phyloP scores from a whole-genome alignment of 2,113 vertebrate genomes.

The Nerophis ophidion region DNA sequence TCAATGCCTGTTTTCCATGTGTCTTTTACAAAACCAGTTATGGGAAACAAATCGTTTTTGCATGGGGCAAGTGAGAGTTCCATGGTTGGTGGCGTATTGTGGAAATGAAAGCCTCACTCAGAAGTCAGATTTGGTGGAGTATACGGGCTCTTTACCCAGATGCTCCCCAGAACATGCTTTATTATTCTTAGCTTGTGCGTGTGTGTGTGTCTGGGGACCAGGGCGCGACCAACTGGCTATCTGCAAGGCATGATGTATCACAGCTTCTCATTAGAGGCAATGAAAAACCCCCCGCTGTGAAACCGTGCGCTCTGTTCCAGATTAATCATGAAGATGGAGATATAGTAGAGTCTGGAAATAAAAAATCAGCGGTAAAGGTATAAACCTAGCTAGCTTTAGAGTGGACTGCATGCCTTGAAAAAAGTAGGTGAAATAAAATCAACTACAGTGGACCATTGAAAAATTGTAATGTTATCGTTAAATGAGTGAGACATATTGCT shows the following conservation, averaged over 20 bases:
- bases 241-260: conserved; percentile 52
- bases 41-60: not conserved
- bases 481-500: conserved; percentile 1
- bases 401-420: conserved; percentile 10
- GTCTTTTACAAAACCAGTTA: too few species aligned
- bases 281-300: conserved; percentile 57
- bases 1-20: too few species aligned
- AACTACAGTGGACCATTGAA: conserved; percentile 4
- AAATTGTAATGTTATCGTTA: conserved; percentile 3
- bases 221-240: conserved; percentile 36
- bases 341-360: conserved; percentile 50
- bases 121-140: conserved; percentile 44
- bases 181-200: conserved; percentile 34
- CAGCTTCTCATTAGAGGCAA: conserved; percentile 63
- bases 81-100: conserved; percentile 12
- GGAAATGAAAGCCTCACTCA: conserved; percentile 43
- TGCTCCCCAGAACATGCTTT: conserved; percentile 26
- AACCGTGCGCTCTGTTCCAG: conserved; percentile 38
- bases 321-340: conserved; percentile 59
- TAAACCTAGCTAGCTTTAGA: conserved; percentile 30
- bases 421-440: conserved; percentile 18
- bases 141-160: conserved; percentile 26
- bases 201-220: conserved; percentile 15
- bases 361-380: conserved; percentile 36
- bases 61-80: not conserved